Evolutionary conservation across 2,113 vertebrate species (phyloP), one percentile per base, ranked within the genome.

Genomic region (Tachycineta bicolor): DNA sequence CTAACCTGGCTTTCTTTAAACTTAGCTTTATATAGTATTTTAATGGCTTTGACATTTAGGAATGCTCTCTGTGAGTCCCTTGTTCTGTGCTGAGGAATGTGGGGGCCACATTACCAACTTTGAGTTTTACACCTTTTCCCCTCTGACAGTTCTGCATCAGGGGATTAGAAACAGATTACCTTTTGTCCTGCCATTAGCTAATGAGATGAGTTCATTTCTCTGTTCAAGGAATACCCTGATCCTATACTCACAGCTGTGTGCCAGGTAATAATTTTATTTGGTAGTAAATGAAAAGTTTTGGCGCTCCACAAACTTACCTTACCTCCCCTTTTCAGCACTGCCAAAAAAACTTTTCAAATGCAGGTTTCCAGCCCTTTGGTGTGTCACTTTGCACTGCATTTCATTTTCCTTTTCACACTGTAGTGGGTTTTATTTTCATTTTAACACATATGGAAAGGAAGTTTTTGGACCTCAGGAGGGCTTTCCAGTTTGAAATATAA

Each of bases 351-450:
- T 80, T 74, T 31, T 39, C 20, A 44, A 24, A 59, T 8, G 29
- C 31, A 67, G 14, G 9, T 92, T 92, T 92, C 60, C 39, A 93
- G 59, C 39, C 71, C 83, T 92, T 83, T 24, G 7, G 31, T 84
- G 73, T 94, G 80, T 81, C 83, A 83, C 83, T 89, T 95, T 89
- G 80, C 69, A 63, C 64, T 92, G 83, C 62, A 87, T 95, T 92
- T 95, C 31, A 79, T 94, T 94, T 79, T 73, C 44, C 7, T 78
- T 82, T 94, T 94, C 89, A 55, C 26, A 26, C 69, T 39, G 28
- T 29, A 75, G 46, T 84, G 69, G 20, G 21, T 95, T 93, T 87
- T 92, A 92, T 93, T 93, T 95, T 89, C 87, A 69, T 71, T 82
- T 37, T 77, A 84, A 71, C 41, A 49, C 84, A 68, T 89, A 75